Evolutionary conservation across 2,797 vertebrate genomes (phyloP).

Genomic region (Gymnodraco acuticeps): DNA sequence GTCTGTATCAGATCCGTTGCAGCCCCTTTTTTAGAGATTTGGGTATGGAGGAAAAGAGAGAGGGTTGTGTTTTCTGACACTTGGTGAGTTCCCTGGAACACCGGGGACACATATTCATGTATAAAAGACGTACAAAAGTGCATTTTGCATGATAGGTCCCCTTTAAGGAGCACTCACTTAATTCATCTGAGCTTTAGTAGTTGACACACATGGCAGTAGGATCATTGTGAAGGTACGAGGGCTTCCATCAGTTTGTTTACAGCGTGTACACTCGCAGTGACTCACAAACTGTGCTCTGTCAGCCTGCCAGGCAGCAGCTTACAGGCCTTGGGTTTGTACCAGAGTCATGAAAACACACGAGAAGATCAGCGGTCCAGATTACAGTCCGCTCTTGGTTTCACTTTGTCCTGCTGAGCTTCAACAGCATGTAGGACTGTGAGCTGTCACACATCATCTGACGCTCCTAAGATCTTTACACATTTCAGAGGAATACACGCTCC

Average conservation of each 20-base stretch:
- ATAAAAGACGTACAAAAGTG: too few species aligned
- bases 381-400: background rate
- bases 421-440: background rate
- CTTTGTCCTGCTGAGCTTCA: conserved; percentile 1
- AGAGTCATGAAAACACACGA: background rate
- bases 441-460: background rate
- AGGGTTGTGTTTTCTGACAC: too few species aligned
- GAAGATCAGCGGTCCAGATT: conserved; percentile 7
- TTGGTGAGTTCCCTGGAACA: too few species aligned
- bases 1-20: too few species aligned
- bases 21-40: too few species aligned
- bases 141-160: too few species aligned
- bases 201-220: background rate
- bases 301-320: background rate
- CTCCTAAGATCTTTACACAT: background rate
- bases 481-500: background rate
- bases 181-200: background rate
- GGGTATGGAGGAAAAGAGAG: too few species aligned
- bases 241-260: conserved; percentile 26
- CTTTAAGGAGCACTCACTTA: background rate
- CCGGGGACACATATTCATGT: too few species aligned
- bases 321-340: background rate
- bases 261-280: conserved; percentile 1
- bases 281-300: conserved; percentile 5
- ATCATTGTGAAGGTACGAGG: conserved; percentile 12